These are phyloP conservation scores for human DNA, from an alignment of 2,113 vertebrate genomes.

Conservation along the genomic window DNA sequence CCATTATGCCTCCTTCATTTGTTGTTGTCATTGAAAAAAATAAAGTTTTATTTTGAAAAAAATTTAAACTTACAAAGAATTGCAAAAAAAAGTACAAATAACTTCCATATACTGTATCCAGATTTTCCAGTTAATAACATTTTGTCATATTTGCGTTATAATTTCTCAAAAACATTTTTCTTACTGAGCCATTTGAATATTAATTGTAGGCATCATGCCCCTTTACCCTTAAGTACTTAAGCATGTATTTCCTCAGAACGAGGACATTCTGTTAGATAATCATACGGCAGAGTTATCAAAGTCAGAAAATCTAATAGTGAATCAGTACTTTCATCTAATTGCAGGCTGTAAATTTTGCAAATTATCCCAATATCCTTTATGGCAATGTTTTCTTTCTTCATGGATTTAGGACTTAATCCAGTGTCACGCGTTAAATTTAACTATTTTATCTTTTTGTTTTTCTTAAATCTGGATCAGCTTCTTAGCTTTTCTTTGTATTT, in stretches of 20 bases:
- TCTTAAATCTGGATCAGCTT: slow-evolving; percentile 3
- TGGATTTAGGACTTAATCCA: background rate
- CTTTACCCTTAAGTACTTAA: background rate
- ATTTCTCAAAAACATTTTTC: background rate
- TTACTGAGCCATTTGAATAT: background rate
- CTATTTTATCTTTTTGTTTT: background rate
- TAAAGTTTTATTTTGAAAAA: slow-evolving; percentile 16
- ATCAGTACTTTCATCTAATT: background rate
- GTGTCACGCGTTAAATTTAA: background rate
- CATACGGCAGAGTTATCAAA: background rate
- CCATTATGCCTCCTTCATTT: background rate
- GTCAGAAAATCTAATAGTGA: slow-evolving; percentile 2
- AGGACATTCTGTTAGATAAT: background rate
- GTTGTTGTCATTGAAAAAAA: slow-evolving; percentile 39
- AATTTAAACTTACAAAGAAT: background rate
- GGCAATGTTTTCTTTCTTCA: background rate
- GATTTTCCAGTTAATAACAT: background rate
- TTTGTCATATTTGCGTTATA: slow-evolving; percentile 16
- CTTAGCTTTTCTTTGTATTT: background rate
- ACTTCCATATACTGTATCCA: background rate
- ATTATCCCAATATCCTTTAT: background rate
- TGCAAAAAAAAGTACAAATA: background rate
- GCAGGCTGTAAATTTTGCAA: background rate
- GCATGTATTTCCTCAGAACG: background rate
- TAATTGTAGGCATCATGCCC: background rate